Evolutionary conservation across 2,797 vertebrate species (phyloP).

Genomic region (Thunnus albacares): DNA sequence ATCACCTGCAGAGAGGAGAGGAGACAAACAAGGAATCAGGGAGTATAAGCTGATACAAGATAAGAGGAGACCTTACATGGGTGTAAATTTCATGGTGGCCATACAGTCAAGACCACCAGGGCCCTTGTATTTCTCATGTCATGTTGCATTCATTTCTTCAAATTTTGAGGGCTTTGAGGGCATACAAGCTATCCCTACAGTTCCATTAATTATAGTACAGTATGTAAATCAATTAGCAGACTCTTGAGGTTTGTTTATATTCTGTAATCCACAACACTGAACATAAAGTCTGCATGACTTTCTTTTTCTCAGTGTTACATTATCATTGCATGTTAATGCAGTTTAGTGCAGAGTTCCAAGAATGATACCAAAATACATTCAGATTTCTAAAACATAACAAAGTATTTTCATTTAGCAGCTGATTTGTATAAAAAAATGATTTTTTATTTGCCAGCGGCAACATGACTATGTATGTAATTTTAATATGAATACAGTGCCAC

Average conservation of each 20-base stretch:
- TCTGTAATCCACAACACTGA: constrained; percentile 4
- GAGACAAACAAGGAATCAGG: constrained; percentile 56
- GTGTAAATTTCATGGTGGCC: neutral
- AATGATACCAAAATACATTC: too few species aligned
- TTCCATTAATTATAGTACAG: neutral
- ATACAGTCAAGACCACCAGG: neutral
- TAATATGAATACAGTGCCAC: neutral
- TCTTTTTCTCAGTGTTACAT: neutral
- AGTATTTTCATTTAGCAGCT: neutral
- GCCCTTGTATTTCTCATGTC: neutral
- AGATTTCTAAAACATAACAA: neutral
- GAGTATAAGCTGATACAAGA: constrained; percentile 38
- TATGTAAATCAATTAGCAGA: neutral
- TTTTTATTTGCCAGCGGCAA: neutral
- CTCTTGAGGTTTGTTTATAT: neutral
- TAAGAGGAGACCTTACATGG: constrained; percentile 34
- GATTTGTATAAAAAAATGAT: neutral
- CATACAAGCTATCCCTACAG: neutral
- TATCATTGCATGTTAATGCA: neutral
- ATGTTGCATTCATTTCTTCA: neutral
- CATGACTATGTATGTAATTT: neutral
- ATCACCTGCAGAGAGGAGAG: constrained; percentile 71
- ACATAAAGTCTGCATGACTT: neutral
- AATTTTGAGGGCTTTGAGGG: too few species aligned
- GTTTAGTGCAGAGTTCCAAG: too few species aligned